These are phyloP conservation scores for Metellina segmentata DNA, from an alignment of 2,888 invertebrate genomes.

Conservation along the genomic window DNA sequence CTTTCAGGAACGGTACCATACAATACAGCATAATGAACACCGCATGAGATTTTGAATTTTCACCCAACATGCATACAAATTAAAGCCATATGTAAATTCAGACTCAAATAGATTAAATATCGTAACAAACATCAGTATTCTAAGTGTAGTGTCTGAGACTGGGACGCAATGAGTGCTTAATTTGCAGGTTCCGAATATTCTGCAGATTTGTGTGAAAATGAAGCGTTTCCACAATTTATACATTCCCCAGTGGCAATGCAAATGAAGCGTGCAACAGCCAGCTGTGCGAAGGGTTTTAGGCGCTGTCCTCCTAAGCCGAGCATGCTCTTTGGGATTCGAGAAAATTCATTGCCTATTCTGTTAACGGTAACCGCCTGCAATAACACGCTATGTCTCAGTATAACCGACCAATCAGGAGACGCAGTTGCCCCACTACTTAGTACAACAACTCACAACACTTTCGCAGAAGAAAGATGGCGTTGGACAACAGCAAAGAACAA, in stretches of 20 bases:
- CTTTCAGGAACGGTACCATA: too few species aligned
- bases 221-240: not conserved
- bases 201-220: not conserved
- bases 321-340: not conserved
- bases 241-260: not conserved
- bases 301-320: not conserved
- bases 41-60: too few species aligned
- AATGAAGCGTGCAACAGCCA: not conserved
- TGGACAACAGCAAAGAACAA: slow-evolving; percentile 11
- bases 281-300: not conserved
- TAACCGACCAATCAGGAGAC: slow-evolving; percentile 42
- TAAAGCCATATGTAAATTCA: not conserved
- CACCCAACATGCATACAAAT: too few species aligned
- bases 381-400: slow-evolving; percentile 37
- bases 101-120: not conserved
- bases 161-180: not conserved
- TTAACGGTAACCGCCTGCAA: slow-evolving; percentile 57
- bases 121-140: not conserved
- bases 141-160: not conserved
- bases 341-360: slow-evolving; percentile 50
- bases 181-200: not conserved
- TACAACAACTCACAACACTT: slow-evolving; percentile 50
- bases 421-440: slow-evolving; percentile 33
- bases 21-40: too few species aligned
- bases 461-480: slow-evolving; percentile 23